A percentile compares a stretch with the other conserved stretches of the same genome.
phyloP scores from a whole-genome alignment of 2,797 vertebrate genomes.

The Euthynnus affinis region DNA sequence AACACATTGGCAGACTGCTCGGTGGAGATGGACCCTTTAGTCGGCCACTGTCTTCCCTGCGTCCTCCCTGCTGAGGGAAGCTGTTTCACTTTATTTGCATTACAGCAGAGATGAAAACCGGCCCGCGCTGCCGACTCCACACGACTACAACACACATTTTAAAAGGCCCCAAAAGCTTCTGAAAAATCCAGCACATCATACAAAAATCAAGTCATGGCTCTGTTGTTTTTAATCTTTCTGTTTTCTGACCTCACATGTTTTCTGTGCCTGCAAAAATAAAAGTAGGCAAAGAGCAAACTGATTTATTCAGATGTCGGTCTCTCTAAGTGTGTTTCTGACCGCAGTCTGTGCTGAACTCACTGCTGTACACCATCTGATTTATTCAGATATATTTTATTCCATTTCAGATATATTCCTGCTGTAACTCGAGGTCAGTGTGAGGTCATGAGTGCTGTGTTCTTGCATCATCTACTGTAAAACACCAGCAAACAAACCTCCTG shows the following conservation, averaged over 20 bases:
- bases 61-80: constrained; percentile 61
- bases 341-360: neutral
- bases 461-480: neutral
- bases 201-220: neutral
- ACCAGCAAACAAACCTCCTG: constrained; percentile 7
- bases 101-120: constrained; percentile 49
- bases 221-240: constrained; percentile 15
- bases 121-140: constrained; percentile 56
- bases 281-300: neutral
- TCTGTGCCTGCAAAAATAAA: constrained; percentile 16
- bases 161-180: constrained; percentile 22
- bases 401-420: constrained; percentile 19
- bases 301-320: constrained; percentile 4
- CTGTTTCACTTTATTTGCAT: constrained; percentile 65
- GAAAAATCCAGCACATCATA: constrained; percentile 13
- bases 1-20: constrained; percentile 3
- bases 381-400: constrained; percentile 14
- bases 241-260: constrained; percentile 28
- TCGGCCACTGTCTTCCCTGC: constrained; percentile 24
- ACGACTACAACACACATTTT: constrained; percentile 36
- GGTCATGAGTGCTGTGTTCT: neutral
- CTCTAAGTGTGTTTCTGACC: neutral
- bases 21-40: constrained; percentile 42
- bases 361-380: neutral
- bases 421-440: neutral